A percentile compares a stretch with the other conserved stretches of the same genome.
Conservation (phyloP, 2,888 invertebrate genomes). For the Mythimna pallens region DNA sequence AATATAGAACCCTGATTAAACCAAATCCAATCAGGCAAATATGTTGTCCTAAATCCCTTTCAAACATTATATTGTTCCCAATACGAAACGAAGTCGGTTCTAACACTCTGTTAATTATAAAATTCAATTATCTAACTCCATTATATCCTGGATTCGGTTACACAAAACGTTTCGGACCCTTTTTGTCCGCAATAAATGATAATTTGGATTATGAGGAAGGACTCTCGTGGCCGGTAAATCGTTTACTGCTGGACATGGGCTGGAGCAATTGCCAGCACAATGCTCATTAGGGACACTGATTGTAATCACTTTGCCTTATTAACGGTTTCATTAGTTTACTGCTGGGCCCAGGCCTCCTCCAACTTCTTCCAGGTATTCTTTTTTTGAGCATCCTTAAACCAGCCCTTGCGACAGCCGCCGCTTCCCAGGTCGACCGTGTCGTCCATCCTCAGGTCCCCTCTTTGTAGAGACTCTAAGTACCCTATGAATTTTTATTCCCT, state of each 20-base stretch:
- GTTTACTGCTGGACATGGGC: slow-evolving; percentile 25
- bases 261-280: slow-evolving; percentile 18
- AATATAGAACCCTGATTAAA: slow-evolving; percentile 3
- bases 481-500: no score
- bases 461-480: no score
- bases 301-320: slow-evolving; percentile 8
- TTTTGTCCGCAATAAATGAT: slow-evolving; percentile 51
- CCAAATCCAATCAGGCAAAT: slow-evolving; percentile 29
- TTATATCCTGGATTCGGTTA: slow-evolving; percentile 37
- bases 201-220: slow-evolving; percentile 22
- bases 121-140: slow-evolving; percentile 55
- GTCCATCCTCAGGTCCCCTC: no score
- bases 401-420: no score
- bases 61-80: slow-evolving; percentile 47
- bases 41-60: slow-evolving; percentile 3
- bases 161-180: slow-evolving; percentile 45
- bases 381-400: no score
- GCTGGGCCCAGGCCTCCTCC: no score
- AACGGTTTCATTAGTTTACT: neutral
- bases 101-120: slow-evolving; percentile 52
- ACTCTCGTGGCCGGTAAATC: slow-evolving; percentile 11
- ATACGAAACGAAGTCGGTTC: slow-evolving; percentile 27
- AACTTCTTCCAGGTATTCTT: no score
- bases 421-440: no score
- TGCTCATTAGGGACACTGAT: slow-evolving; percentile 18